Evolutionary conservation across 1,140 invertebrate genomes (phyloP).

Genomic region (Drosophila kepulauana): DNA sequence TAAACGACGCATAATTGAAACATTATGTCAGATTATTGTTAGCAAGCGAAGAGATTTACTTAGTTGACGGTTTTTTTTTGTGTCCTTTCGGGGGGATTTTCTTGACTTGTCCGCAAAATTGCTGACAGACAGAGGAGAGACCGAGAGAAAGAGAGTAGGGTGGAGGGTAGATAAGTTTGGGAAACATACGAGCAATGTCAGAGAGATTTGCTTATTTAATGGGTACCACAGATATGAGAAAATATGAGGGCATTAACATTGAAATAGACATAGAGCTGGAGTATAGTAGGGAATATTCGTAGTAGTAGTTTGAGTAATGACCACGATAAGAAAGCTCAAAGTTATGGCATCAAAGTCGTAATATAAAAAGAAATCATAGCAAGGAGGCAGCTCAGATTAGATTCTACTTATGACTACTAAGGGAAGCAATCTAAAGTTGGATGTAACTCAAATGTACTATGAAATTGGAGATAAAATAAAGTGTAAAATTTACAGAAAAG

Average conservation of each 20-base stretch:
- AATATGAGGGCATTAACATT: constrained; percentile 42
- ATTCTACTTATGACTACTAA: not conserved
- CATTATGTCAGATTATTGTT: constrained; percentile 84
- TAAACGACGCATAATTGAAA: constrained; percentile 83
- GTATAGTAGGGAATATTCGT: not conserved
- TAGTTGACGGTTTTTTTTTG: constrained; percentile 67
- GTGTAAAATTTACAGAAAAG: too few species aligned
- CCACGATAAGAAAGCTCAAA: constrained; percentile 42
- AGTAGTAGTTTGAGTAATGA: constrained; percentile 36
- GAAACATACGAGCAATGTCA: constrained; percentile 72
- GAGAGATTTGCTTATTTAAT: constrained; percentile 67
- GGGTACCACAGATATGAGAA: constrained; percentile 56
- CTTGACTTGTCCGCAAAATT: constrained; percentile 42
- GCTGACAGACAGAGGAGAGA: not conserved
- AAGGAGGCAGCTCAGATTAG: not conserved
- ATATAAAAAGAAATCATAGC: not conserved
- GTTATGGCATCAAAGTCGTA: constrained; percentile 9
- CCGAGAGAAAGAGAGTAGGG: too few species aligned
- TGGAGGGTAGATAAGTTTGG: constrained; percentile 36
- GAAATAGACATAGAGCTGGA: constrained; percentile 34
- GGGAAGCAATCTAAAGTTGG: not conserved
- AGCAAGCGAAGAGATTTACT: constrained; percentile 76
- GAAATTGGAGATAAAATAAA: not conserved
- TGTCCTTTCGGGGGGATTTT: not conserved
- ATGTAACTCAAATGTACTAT: not conserved